These are phyloP conservation scores for Lophotis ruficrista DNA, from an alignment of 2,113 vertebrate genomes.

Conservation along the genomic window DNA sequence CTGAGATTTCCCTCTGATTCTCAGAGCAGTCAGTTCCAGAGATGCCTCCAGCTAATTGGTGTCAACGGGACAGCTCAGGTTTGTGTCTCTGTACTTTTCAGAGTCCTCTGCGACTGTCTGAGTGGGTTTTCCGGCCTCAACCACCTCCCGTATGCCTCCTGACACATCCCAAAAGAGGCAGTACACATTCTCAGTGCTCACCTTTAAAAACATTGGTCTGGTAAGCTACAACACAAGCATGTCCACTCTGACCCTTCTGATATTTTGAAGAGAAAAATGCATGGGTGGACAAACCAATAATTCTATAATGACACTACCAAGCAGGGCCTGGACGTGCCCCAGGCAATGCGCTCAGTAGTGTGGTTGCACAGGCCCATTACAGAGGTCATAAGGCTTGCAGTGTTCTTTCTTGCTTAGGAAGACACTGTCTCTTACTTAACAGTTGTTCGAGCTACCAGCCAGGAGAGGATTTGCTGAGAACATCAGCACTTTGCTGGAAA, in stretches of 20 bases:
- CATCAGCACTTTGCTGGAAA: neutral
- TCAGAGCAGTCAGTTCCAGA: neutral
- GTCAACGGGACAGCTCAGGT: neutral
- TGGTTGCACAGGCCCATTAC: neutral
- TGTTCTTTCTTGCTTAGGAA: neutral
- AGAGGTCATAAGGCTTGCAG: neutral
- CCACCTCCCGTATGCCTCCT: neutral
- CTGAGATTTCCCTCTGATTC: neutral
- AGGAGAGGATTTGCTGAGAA: neutral
- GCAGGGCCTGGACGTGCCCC: neutral
- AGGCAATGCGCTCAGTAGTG: neutral
- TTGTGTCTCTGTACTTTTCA: neutral
- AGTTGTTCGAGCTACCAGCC: neutral
- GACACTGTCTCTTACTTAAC: neutral
- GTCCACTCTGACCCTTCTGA: neutral
- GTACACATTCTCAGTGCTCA: no score
- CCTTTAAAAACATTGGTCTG: neutral
- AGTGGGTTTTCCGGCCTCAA: neutral
- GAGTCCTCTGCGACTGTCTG: no score
- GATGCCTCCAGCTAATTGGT: neutral
- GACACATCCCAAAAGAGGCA: neutral
- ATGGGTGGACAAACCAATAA: neutral
- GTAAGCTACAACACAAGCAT: neutral
- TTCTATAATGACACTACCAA: neutral
- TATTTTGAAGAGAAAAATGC: neutral